A percentile compares a stretch with the other conserved stretches of the same genome.
These are phyloP conservation scores for Brachystomella parvula DNA, from an alignment of 1,140 invertebrate species.

Conservation along the genomic window DNA sequence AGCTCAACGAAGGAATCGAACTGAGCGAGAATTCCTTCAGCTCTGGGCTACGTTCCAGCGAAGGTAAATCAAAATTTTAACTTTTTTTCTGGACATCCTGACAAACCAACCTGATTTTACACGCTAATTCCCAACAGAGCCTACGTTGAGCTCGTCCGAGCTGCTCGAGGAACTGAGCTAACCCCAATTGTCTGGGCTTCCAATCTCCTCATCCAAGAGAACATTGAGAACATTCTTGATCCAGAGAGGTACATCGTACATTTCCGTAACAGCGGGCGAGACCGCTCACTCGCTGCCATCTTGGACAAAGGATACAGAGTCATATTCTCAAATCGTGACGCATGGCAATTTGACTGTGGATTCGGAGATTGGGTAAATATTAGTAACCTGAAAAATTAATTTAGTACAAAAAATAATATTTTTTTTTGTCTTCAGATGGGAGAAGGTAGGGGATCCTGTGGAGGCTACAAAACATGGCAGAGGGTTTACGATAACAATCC, in stretches of 20 bases:
- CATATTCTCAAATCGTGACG: slow-evolving; percentile 41
- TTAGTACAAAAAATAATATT: not conserved
- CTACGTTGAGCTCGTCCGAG: slow-evolving; percentile 38
- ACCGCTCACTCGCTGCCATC: slow-evolving; percentile 37
- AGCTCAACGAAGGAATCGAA: slow-evolving; percentile 37
- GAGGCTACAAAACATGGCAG: slow-evolving; percentile 43
- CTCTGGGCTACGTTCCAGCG: slow-evolving; percentile 41
- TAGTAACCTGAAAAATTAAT: not conserved
- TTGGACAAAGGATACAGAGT: slow-evolving; percentile 40
- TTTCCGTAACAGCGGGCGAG: slow-evolving; percentile 37
- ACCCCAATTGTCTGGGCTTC: slow-evolving; percentile 39
- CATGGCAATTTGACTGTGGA: slow-evolving; percentile 42
- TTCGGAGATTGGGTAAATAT: slow-evolving; percentile 40
- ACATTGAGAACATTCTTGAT: slow-evolving; percentile 38
- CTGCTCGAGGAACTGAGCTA: slow-evolving; percentile 37
- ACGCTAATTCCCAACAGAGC: slow-evolving; percentile 32
- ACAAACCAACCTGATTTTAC: too few relatives aligned
- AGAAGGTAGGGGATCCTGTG: slow-evolving; percentile 39
- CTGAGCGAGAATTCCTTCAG: slow-evolving; percentile 40
- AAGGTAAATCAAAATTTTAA: slow-evolving; percentile 16
- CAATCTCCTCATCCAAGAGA: slow-evolving; percentile 36
- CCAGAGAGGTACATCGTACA: slow-evolving; percentile 38
- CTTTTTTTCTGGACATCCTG: not conserved
- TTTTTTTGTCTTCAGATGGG: slow-evolving; percentile 31
- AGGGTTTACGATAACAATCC: slow-evolving; percentile 42